A percentile compares a stretch with the other conserved stretches of the same genome.
Conservation (phyloP, 2,888 invertebrate species). For the Chrysolina haemoptera region DNA sequence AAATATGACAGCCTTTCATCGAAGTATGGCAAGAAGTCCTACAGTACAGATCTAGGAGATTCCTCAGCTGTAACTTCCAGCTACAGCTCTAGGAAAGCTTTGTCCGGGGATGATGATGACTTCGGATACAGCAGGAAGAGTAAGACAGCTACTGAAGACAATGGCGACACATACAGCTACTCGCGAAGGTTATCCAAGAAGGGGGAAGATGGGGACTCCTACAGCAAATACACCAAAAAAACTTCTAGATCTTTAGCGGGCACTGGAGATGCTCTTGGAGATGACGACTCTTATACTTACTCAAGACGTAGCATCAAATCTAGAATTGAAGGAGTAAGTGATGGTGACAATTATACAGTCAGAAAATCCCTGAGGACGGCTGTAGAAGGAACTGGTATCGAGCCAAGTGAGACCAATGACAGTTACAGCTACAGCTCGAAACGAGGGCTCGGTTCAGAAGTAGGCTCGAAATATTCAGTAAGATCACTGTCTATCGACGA, state of each 20-base stretch:
- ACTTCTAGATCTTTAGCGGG: slow-evolving; percentile 51
- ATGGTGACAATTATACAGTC: slow-evolving; percentile 60
- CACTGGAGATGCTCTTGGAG: slow-evolving; percentile 49
- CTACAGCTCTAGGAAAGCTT: slow-evolving; percentile 52
- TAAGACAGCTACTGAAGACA: slow-evolving; percentile 46
- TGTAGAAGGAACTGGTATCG: slow-evolving; percentile 58
- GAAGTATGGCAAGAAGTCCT: slow-evolving; percentile 55
- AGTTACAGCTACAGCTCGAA: slow-evolving; percentile 53
- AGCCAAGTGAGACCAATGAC: slow-evolving; percentile 54
- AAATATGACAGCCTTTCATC: slow-evolving; percentile 57
- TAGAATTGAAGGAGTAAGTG: slow-evolving; percentile 59
- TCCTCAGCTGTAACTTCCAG: slow-evolving; percentile 51
- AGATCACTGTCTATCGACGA: slow-evolving; percentile 56
- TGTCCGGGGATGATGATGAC: slow-evolving; percentile 51
- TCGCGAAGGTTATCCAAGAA: slow-evolving; percentile 48
- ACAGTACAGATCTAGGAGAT: slow-evolving; percentile 45
- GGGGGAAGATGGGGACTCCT: slow-evolving; percentile 50
- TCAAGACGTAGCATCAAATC: slow-evolving; percentile 55
- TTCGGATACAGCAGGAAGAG: slow-evolving; percentile 52
- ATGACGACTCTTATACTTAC: slow-evolving; percentile 49
- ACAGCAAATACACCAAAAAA: slow-evolving; percentile 54
- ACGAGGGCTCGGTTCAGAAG: slow-evolving; percentile 52
- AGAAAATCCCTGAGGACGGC: slow-evolving; percentile 58
- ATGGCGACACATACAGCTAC: slow-evolving; percentile 53
- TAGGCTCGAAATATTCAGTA: slow-evolving; percentile 56